Conservation (phyloP, 2,888 invertebrate genomes). For the Acrocyrtus sp. region DNA sequence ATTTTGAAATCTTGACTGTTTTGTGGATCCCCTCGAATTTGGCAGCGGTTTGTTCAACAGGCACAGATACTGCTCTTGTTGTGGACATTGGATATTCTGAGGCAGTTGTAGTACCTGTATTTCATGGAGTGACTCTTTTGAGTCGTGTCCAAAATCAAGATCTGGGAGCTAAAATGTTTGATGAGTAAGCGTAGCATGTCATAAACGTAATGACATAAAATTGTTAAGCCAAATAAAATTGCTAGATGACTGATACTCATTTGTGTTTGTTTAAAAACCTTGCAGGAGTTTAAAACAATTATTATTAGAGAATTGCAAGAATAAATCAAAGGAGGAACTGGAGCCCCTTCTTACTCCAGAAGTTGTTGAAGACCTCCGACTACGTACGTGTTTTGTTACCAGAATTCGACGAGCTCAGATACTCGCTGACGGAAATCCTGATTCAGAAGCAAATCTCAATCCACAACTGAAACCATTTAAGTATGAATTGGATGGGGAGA, state of each 20-base stretch:
- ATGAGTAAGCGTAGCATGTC: constrained; percentile 73
- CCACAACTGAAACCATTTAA: constrained; percentile 52
- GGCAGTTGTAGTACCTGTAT: constrained; percentile 83
- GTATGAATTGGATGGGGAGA: constrained; percentile 70
- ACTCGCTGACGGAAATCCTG: constrained; percentile 70
- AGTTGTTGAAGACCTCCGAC: constrained; percentile 79
- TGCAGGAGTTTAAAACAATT: constrained; percentile 64
- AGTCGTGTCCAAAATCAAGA: constrained; percentile 84
- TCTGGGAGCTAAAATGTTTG: constrained; percentile 79
- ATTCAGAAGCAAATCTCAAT: constrained; percentile 71
- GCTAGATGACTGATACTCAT: no score
- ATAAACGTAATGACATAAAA: not conserved
- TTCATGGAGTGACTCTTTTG: constrained; percentile 86
- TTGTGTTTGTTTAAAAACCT: constrained; percentile 38
- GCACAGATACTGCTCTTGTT: constrained; percentile 83
- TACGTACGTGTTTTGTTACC: constrained; percentile 89
- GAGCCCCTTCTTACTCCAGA: constrained; percentile 68
- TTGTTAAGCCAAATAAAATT: no score
- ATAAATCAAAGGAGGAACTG: constrained; percentile 64
- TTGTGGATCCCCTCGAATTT: constrained; percentile 88
- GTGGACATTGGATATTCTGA: constrained; percentile 89
- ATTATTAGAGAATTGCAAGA: constrained; percentile 67
- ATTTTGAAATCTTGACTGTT: constrained; percentile 88
- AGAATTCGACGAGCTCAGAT: constrained; percentile 74
- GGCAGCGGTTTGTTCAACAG: constrained; percentile 84